Evolutionary conservation across 1,140 invertebrate species (phyloP).

Genomic region (Polyergus mexicanus): DNA sequence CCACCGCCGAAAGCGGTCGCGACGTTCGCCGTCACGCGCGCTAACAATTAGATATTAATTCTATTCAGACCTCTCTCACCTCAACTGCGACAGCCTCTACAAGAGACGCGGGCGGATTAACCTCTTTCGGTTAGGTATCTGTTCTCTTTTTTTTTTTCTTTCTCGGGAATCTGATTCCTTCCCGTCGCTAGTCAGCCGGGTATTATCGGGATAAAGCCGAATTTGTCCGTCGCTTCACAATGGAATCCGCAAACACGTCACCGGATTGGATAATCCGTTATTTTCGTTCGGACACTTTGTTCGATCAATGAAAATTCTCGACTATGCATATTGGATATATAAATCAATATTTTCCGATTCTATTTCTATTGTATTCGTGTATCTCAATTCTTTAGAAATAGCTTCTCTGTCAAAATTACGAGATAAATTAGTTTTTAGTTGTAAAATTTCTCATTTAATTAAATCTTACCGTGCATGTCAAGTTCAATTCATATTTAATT

Average conservation of each 20-base stretch:
- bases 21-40: constrained; percentile 39
- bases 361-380: neutral
- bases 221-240: constrained; percentile 63
- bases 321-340: neutral
- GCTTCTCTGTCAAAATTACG: neutral
- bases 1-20: constrained; percentile 63
- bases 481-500: neutral
- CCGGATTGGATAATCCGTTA: constrained; percentile 47
- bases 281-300: constrained; percentile 17
- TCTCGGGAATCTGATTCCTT: constrained; percentile 56
- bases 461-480: neutral
- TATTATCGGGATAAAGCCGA: constrained; percentile 61
- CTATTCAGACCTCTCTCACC: constrained; percentile 69
- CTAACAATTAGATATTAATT: constrained; percentile 81
- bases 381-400: neutral
- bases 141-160: constrained; percentile 34
- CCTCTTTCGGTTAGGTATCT: constrained; percentile 62
- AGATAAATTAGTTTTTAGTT: constrained; percentile 6
- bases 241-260: constrained; percentile 59
- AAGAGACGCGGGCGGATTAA: constrained; percentile 72
- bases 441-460: constrained; percentile 19
- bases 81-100: constrained; percentile 12
- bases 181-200: neutral
- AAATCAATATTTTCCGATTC: constrained; percentile 1
- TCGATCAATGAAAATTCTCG: constrained; percentile 24